These are phyloP conservation scores for Zygothrica quintamaculata DNA, from an alignment of 2,888 invertebrate genomes.

Conservation along the genomic window DNA sequence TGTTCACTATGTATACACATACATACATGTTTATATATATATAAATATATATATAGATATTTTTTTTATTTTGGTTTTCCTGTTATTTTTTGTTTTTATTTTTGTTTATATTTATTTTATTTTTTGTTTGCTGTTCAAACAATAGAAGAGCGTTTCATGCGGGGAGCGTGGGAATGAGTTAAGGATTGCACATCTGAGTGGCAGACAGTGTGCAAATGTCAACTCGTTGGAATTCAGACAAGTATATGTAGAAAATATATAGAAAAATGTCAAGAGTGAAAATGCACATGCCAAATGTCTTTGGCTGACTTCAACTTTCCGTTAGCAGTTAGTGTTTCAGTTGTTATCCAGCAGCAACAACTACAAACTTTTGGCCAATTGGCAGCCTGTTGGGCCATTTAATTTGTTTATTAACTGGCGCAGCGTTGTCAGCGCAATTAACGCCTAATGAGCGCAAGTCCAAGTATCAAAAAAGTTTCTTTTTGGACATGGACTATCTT, in stretches of 20 bases:
- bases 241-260: slow-evolving; percentile 41
- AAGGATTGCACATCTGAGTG: slow-evolving; percentile 68
- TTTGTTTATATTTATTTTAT: not conserved
- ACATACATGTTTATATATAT: too few relatives aligned
- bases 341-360: too few relatives aligned
- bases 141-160: slow-evolving; percentile 26
- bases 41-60: slow-evolving; percentile 3
- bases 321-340: slow-evolving; percentile 6
- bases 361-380: slow-evolving; percentile 39
- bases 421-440: slow-evolving; percentile 51
- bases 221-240: slow-evolving; percentile 65
- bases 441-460: slow-evolving; percentile 53
- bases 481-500: slow-evolving; percentile 33
- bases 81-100: slow-evolving; percentile 5
- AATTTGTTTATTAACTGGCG: slow-evolving; percentile 65
- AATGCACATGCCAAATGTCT: slow-evolving; percentile 55
- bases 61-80: slow-evolving; percentile 1
- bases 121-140: slow-evolving; percentile 47
- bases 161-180: not conserved
- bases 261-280: slow-evolving; percentile 41
- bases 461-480: slow-evolving; percentile 40
- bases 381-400: slow-evolving; percentile 53
- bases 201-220: slow-evolving; percentile 80
- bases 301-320: slow-evolving; percentile 29
- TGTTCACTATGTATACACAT: slow-evolving; percentile 24